Percentiles rank a stretch among this genome's conserved stretches.
Evolutionary conservation across 1,140 invertebrate genomes (phyloP).

Genomic region (Drosophila kikkawai): DNA sequence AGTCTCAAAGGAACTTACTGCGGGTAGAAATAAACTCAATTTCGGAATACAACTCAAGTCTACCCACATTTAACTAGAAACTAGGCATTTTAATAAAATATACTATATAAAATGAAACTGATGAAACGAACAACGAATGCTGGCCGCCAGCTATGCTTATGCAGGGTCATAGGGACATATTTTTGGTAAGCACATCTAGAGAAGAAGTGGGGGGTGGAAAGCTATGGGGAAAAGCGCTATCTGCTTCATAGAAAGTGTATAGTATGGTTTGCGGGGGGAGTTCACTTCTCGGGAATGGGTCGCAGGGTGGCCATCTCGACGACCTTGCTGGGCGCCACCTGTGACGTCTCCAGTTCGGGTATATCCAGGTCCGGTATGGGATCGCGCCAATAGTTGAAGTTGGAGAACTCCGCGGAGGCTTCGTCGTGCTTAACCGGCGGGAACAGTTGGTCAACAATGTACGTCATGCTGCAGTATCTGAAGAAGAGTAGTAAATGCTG

Average conservation of each 20-base stretch:
- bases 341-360: conserved; percentile 58
- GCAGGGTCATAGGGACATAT: conserved; percentile 19
- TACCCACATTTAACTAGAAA: conserved; percentile 11
- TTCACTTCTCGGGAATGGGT: conserved; percentile 82
- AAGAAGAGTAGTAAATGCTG: conserved; percentile 45
- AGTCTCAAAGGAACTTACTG: conserved; percentile 45
- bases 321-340: conserved; percentile 52
- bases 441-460: conserved; percentile 97
- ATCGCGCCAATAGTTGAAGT: conserved; percentile 96
- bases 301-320: conserved; percentile 56
- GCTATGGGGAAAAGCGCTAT: conserved; percentile 26
- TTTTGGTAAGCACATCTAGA: conserved; percentile 58
- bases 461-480: conserved; percentile 96
- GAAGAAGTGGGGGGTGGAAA: conserved; percentile 11
- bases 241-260: conserved; percentile 24
- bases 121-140: conserved; percentile 20
- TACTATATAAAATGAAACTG: conserved; percentile 1
- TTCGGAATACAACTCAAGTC: conserved; percentile 26
- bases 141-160: conserved; percentile 35
- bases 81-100: background rate
- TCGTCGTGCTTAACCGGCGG: conserved; percentile 90
- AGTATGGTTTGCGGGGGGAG: background rate
- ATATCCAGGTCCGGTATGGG: conserved; percentile 88
- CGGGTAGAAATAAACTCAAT: conserved; percentile 21
- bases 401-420: conserved; percentile 93